These are phyloP conservation scores for Muscicapa striata DNA, from an alignment of 2,797 vertebrate species.

Conservation along the genomic window DNA sequence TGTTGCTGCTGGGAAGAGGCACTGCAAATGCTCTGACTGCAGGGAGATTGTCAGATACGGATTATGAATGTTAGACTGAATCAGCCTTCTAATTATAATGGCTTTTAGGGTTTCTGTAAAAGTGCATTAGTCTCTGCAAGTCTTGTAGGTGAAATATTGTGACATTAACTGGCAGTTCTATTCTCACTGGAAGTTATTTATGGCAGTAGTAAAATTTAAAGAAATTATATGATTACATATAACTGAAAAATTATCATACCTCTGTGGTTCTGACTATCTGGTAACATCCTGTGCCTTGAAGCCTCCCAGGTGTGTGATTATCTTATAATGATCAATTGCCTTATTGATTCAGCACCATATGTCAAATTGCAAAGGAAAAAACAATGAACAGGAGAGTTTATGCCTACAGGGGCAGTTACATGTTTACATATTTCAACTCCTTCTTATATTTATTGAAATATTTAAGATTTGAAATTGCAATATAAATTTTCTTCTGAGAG, in stretches of 20 bases:
- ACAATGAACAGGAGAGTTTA: background rate
- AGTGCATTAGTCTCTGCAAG: conserved; percentile 16
- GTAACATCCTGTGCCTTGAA: background rate
- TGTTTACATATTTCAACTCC: background rate
- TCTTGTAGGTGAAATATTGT: conserved; percentile 54
- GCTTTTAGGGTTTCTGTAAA: conserved; percentile 23
- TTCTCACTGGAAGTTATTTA: conserved; percentile 35
- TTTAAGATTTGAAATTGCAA: background rate
- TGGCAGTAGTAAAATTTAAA: background rate
- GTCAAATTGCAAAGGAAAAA: background rate
- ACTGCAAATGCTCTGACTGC: background rate
- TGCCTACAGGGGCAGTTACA: background rate
- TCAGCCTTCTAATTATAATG: conserved; percentile 16
- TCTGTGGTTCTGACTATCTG: background rate
- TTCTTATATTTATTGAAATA: background rate
- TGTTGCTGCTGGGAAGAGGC: background rate
- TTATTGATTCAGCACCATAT: background rate
- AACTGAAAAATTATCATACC: conserved; percentile 34
- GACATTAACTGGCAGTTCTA: conserved; percentile 47
- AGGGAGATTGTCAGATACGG: background rate
- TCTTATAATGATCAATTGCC: background rate
- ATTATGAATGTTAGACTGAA: conserved; percentile 10
- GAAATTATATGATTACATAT: conserved; percentile 25
- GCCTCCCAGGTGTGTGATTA: background rate
- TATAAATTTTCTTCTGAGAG: background rate